A percentile compares a stretch with the other conserved stretches of the same genome.
Evolutionary conservation across 2,113 vertebrate genomes (phyloP).

Genomic region (Eupsittula cactorum): DNA sequence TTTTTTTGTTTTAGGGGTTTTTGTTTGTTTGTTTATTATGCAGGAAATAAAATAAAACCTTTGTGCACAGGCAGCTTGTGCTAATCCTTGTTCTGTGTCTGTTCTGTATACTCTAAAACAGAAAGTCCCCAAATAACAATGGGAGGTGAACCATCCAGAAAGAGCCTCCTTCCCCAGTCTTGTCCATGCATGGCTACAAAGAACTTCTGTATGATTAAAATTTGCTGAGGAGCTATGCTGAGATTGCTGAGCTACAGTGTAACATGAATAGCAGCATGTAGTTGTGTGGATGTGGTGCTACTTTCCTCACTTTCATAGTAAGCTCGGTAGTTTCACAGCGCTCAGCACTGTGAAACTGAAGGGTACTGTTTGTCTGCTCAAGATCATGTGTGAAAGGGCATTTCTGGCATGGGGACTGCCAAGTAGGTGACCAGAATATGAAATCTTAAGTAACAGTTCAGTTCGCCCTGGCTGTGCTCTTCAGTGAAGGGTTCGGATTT

Average conservation of each 20-base stretch:
- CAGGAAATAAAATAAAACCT: not conserved
- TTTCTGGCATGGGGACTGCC: not conserved
- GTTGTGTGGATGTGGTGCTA: not conserved
- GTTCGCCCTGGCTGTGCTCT: not conserved
- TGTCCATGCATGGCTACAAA: accelerated
- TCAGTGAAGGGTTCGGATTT: not conserved
- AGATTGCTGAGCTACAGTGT: not conserved
- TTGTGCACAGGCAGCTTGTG: not conserved
- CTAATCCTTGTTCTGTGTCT: not conserved
- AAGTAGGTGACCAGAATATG: not conserved
- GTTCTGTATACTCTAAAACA: not conserved
- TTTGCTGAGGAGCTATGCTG: not conserved
- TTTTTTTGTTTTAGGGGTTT: not conserved
- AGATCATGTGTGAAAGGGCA: accelerated
- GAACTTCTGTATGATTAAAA: not conserved
- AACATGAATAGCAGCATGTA: not conserved
- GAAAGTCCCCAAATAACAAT: not conserved
- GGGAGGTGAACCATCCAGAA: not conserved
- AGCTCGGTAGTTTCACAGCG: not conserved
- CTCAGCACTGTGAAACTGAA: not conserved
- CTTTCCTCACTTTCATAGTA: not conserved
- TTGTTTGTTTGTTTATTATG: not conserved
- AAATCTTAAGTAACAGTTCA: not conserved
- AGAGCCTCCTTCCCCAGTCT: not conserved
- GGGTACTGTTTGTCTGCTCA: not conserved